Percentiles rank a stretch among this genome's conserved stretches.
These are phyloP conservation scores for Hydractinia echinata DNA, from an alignment of 30 jellyfish, hydroid and myxozoan genomes.

Conservation along the genomic window DNA sequence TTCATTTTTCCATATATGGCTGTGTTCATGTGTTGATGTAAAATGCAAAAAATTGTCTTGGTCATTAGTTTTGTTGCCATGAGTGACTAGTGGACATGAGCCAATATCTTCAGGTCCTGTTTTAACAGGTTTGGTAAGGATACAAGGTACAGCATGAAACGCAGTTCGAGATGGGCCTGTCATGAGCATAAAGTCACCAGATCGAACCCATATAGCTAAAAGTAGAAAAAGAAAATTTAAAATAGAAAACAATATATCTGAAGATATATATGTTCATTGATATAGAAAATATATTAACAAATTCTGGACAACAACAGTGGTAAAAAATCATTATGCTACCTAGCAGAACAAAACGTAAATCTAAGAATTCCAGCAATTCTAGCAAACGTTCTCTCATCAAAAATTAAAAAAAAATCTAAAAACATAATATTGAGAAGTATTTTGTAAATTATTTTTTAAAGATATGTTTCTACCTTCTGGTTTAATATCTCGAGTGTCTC, in stretches of 20 bases:
- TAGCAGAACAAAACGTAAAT: no score
- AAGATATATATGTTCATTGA: not conserved
- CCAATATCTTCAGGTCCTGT: constrained; percentile 32
- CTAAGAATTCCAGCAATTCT: no score
- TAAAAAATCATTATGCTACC: no score
- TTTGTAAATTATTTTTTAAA: no score
- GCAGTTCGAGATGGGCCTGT: constrained; percentile 91
- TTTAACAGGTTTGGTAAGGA: constrained; percentile 34
- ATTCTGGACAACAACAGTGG: not conserved
- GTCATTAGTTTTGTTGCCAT: not conserved
- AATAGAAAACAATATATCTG: no score
- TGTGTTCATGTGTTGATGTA: not conserved
- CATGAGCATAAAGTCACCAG: constrained; percentile 90
- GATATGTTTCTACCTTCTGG: constrained; percentile 63
- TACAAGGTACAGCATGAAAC: constrained; percentile 97
- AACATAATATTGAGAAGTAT: no score
- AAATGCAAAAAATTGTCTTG: not conserved
- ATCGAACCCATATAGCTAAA: constrained; percentile 91
- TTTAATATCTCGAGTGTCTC: constrained; percentile 61
- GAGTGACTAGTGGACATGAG: constrained; percentile 14
- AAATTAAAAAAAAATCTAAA: no score
- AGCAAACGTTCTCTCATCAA: no score
- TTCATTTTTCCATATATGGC: constrained; percentile 22
- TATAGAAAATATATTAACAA: not conserved
- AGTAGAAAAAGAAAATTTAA: not conserved